These are phyloP conservation scores for Cylas formicarius DNA, from an alignment of 1,140 invertebrate genomes.

Conservation along the genomic window DNA sequence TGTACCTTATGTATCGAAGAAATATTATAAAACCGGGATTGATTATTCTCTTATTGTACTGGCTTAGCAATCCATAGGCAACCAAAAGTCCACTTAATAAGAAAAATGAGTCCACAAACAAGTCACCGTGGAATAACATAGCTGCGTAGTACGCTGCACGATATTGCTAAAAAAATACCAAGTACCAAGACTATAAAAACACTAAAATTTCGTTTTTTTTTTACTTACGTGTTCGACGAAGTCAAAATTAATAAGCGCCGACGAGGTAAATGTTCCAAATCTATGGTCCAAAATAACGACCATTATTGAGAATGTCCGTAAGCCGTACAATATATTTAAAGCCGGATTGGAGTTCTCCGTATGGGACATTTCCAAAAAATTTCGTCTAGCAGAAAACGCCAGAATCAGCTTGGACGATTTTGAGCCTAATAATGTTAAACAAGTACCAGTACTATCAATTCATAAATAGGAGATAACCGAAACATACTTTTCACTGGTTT, in stretches of 20 bases:
- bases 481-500: constrained; percentile 31
- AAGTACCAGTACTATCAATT: neutral
- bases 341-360: constrained; percentile 43
- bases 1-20: constrained; percentile 50
- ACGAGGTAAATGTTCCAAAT: constrained; percentile 45
- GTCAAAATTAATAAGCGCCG: constrained; percentile 47
- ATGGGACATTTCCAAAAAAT: constrained; percentile 39
- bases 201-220: neutral
- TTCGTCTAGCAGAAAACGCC: constrained; percentile 45
- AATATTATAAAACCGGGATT: constrained; percentile 45
- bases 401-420: constrained; percentile 40
- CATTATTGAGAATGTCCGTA: constrained; percentile 47
- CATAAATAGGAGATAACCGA: neutral
- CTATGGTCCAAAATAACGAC: constrained; percentile 47
- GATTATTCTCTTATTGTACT: constrained; percentile 42
- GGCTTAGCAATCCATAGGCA: constrained; percentile 45
- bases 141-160: constrained; percentile 35
- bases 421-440: constrained; percentile 24
- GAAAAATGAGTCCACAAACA: constrained; percentile 61
- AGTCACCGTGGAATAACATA: constrained; percentile 50
- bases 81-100: constrained; percentile 52
- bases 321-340: constrained; percentile 45
- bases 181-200: neutral
- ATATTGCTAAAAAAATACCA: constrained; percentile 33
- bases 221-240: constrained; percentile 45